Conservation (phyloP, 2,113 vertebrate species). For the Chlorodrepanis virens region DNA sequence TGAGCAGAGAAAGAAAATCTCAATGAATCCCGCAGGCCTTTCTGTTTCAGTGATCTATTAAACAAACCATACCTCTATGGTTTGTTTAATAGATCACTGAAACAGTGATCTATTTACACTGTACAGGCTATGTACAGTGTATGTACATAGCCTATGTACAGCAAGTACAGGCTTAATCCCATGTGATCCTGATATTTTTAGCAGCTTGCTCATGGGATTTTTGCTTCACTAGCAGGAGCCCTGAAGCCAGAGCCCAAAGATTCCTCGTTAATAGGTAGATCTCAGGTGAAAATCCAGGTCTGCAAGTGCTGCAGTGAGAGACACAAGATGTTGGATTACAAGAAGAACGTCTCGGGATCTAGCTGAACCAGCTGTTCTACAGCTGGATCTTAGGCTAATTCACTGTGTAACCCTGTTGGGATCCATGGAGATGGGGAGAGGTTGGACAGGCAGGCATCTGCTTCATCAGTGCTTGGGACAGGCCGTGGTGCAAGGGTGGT, state of each 20-base stretch:
- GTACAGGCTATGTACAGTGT: no score
- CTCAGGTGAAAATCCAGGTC: slow-evolving; percentile 15
- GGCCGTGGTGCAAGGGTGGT: neutral
- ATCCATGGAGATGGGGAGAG: neutral
- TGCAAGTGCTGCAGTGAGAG: neutral
- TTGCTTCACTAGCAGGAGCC: neutral
- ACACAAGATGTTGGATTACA: neutral
- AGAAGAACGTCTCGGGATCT: neutral
- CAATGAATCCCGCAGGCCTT: neutral
- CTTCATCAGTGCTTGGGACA: neutral
- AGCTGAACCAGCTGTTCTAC: neutral
- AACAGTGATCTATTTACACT: no score
- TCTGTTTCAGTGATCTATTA: slow-evolving; percentile 7
- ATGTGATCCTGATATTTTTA: slow-evolving; percentile 13
- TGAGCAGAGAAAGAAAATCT: slow-evolving; percentile 1
- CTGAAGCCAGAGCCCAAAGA: neutral
- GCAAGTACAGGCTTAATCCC: neutral
- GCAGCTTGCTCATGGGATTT: neutral
- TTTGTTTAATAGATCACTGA: no score
- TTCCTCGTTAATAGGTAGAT: neutral
- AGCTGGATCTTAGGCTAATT: neutral
- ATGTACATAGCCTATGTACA: neutral
- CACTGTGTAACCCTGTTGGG: neutral
- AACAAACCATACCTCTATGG: neutral
- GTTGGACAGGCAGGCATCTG: neutral